phyloP scores from a whole-genome alignment of 2,888 invertebrate genomes.

The Phaedon cochleariae region DNA sequence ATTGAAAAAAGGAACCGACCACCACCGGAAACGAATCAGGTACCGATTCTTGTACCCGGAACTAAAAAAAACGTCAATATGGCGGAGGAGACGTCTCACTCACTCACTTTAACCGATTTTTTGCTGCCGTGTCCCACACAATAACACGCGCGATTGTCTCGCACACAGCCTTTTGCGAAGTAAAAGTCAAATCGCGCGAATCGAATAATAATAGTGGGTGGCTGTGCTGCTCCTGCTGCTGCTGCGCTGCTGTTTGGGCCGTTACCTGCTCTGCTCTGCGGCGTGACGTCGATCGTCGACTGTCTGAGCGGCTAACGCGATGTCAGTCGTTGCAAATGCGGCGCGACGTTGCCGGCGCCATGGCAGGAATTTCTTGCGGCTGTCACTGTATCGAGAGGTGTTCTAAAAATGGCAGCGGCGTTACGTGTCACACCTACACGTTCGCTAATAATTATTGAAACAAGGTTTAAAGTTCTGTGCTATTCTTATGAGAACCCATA shows the following conservation, averaged over 20 bases:
- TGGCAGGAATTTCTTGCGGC: no score
- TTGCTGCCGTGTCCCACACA: conserved; percentile 37
- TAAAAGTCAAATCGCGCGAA: conserved; percentile 31
- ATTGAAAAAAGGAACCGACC: conserved; percentile 11
- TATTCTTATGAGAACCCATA: no score
- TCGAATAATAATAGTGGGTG: conserved; percentile 31
- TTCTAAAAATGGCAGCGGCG: no score
- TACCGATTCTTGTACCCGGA: conserved; percentile 27
- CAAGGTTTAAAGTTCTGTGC: no score
- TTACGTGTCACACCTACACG: no score
- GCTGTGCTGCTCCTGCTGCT: conserved; percentile 27
- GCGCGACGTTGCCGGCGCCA: conserved; percentile 21
- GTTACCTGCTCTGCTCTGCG: conserved; percentile 35
- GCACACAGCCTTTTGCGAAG: neutral
- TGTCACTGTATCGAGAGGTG: no score
- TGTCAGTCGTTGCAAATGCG: conserved; percentile 40
- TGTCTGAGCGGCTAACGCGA: conserved; percentile 39
- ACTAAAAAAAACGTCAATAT: conserved; percentile 18
- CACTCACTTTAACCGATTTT: conserved; percentile 2
- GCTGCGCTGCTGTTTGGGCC: conserved; percentile 8
- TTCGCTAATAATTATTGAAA: no score
- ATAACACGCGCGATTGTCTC: conserved; percentile 18
- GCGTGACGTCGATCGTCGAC: conserved; percentile 40
- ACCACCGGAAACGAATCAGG: no score
- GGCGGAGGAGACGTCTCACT: conserved; percentile 10